Base-by-base conservation (phyloP, 2,113 vertebrate genomes). In the Conger conger region DNA sequence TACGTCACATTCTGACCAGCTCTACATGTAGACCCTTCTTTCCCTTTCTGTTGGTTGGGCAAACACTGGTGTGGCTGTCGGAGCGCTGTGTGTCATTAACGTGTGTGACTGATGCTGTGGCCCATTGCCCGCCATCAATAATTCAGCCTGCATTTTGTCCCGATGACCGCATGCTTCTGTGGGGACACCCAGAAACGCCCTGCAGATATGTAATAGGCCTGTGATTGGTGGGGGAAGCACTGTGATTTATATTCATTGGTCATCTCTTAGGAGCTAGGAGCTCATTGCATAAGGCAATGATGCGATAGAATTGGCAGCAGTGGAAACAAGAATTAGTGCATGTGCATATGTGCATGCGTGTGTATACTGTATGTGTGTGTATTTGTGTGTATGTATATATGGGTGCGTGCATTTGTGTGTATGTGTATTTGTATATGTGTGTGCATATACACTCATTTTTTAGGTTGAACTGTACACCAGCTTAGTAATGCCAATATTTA, bases 101-200 rank as follows among this genome's bases (percentile, higher is more conserved):
- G 33, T 73, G 68, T 73, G 68, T 33, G 7, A 50, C 15, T 50
- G 45, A 9, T 50, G 45, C 45, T 13, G 45, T 50, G 45, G 45
- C 45, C 45, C 45, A 50, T 50, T 50, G 45, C 8, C 45, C 45
- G 15, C 15, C 50, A 82, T 60, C 1, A 60, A 82, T 82, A 82
- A 82, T 82, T 82, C 50, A 63, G 81, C 50, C 81, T 23, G 15
- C 30, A 60, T 82, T 82, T 60, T 82, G 81, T 60, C 45, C 54
- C 11, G 33, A 53, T 36, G 20, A 18, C 23, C 0, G 23, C 50
- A 7, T 35, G 33, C 15, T 33, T 36, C 54, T 18, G 53, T 23
- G 27, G n/a, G 53, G 54, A 23, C 53, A 33, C 35, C n/a, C 78
- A 1, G 15, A 79, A 3, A 30, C 1, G 38, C 16, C 36, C 35